phyloP scores from a whole-genome alignment of 2,113 vertebrate genomes.

The Petrocephalus microphthalmus region DNA sequence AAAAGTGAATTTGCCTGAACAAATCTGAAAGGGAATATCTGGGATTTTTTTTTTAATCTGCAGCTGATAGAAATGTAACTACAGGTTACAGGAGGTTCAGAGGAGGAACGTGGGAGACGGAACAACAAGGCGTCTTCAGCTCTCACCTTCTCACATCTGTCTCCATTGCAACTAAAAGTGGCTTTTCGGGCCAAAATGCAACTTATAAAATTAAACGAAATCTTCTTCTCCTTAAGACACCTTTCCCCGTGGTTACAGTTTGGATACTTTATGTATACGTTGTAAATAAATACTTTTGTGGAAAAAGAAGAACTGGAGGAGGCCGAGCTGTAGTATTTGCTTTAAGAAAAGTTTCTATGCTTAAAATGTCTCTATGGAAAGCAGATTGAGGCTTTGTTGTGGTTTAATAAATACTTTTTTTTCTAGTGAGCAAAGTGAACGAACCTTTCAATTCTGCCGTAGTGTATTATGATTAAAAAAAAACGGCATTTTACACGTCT shows the following conservation, averaged over 20 bases:
- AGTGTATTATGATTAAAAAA: neutral
- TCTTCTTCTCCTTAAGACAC: conserved; percentile 1
- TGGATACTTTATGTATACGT: conserved; percentile 82
- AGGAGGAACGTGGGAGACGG: conserved; percentile 72
- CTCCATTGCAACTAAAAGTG: neutral
- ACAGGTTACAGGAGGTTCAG: conserved; percentile 75
- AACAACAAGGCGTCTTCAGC: conserved; percentile 22
- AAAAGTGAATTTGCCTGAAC: conserved; percentile 80
- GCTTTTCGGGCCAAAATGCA: neutral
- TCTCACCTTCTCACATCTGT: neutral
- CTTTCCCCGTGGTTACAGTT: conserved; percentile 71
- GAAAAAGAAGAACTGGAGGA: conserved; percentile 81
- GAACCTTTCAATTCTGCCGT: neutral
- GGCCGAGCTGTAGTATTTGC: conserved; percentile 81
- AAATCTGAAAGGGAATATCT: conserved; percentile 80
- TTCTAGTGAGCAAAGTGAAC: conserved; percentile 71
- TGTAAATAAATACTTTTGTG: conserved; percentile 79
- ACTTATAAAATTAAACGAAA: neutral
- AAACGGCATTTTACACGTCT: neutral
- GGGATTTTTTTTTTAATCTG: conserved; percentile 50
- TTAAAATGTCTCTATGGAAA: conserved; percentile 74
- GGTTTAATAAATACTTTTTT: conserved; percentile 79
- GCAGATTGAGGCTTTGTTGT: conserved; percentile 61
- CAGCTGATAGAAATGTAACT: conserved; percentile 75
- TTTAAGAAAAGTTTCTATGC: conserved; percentile 33